A percentile compares a stretch with the other conserved stretches of the same genome.
Conservation (phyloP, 2,113 vertebrate genomes). For the Corythoichthys haematopterus region DNA sequence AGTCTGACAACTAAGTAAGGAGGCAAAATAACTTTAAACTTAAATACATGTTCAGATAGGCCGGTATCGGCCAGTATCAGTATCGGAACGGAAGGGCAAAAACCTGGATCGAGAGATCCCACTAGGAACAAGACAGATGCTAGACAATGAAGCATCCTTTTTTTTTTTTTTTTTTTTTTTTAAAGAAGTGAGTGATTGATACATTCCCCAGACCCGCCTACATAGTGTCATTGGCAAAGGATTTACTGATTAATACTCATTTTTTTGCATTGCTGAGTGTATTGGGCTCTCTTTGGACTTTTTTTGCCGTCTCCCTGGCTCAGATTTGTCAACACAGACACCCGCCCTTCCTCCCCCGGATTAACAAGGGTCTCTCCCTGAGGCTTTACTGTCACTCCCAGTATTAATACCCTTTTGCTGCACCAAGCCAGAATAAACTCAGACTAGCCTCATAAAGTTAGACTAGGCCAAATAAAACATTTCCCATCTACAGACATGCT, state of each 20-base stretch:
- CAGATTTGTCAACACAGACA: conserved; percentile 20
- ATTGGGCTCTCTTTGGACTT: neutral
- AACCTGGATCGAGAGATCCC: too few relatives aligned
- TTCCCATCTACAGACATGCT: conserved; percentile 25
- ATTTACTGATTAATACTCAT: neutral
- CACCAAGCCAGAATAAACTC: conserved; percentile 46
- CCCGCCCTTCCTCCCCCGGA: conserved; percentile 37
- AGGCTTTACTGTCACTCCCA: conserved; percentile 51
- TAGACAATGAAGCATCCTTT: neutral
- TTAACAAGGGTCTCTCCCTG: conserved; percentile 41
- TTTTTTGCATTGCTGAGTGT: neutral
- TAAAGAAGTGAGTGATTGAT: neutral
- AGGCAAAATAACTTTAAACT: too few relatives aligned
- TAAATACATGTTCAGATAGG: too few relatives aligned
- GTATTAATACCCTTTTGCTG: conserved; percentile 45
- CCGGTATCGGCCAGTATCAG: too few relatives aligned
- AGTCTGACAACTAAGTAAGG: too few relatives aligned
- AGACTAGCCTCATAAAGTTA: conserved; percentile 41
- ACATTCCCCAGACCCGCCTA: neutral
- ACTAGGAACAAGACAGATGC: too few relatives aligned
- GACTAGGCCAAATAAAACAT: conserved; percentile 42
- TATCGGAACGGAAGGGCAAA: too few relatives aligned
- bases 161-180: neutral
- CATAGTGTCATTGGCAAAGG: neutral
- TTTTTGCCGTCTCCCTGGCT: neutral